These are phyloP conservation scores for Dendroctonus valens DNA, from an alignment of 1,140 invertebrate genomes.

Conservation along the genomic window DNA sequence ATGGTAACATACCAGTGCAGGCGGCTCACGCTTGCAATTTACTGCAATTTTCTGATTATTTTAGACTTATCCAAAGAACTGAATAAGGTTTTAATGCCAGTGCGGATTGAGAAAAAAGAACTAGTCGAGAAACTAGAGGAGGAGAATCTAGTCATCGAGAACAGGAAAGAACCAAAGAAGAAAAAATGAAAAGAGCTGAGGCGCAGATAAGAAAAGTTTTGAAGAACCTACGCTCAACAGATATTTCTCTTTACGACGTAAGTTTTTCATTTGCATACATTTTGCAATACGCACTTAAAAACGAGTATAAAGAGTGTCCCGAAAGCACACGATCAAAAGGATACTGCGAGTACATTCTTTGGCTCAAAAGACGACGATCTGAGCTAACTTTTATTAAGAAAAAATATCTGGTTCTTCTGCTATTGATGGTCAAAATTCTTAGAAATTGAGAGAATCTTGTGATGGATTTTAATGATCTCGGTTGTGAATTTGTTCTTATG, in stretches of 20 bases:
- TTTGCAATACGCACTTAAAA: not conserved
- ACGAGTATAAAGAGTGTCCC: too few species aligned
- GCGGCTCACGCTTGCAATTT: not conserved
- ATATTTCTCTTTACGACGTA: conserved; percentile 43
- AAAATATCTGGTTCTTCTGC: too few species aligned
- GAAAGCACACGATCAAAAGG: too few species aligned
- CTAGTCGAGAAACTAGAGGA: conserved; percentile 37
- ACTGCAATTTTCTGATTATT: conserved; percentile 13
- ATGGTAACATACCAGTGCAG: conserved; percentile 30
- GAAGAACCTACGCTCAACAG: conserved; percentile 34
- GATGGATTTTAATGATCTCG: too few species aligned
- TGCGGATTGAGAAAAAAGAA: conserved; percentile 29
- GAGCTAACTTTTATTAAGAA: too few species aligned
- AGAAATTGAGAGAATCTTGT: too few species aligned
- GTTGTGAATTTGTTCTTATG: too few species aligned
- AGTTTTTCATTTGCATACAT: conserved; percentile 2
- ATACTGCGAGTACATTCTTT: too few species aligned
- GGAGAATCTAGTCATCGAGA: conserved; percentile 45
- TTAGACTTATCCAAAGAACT: conserved; percentile 35
- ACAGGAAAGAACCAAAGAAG: conserved; percentile 43
- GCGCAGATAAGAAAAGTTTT: conserved; percentile 35
- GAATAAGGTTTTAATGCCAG: conserved; percentile 32
- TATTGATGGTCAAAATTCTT: too few species aligned
- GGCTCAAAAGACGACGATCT: too few species aligned
- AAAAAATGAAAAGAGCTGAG: conserved; percentile 49